Evolutionary conservation across 2,113 vertebrate species (phyloP).

Genomic region (Nothocercus julius): DNA sequence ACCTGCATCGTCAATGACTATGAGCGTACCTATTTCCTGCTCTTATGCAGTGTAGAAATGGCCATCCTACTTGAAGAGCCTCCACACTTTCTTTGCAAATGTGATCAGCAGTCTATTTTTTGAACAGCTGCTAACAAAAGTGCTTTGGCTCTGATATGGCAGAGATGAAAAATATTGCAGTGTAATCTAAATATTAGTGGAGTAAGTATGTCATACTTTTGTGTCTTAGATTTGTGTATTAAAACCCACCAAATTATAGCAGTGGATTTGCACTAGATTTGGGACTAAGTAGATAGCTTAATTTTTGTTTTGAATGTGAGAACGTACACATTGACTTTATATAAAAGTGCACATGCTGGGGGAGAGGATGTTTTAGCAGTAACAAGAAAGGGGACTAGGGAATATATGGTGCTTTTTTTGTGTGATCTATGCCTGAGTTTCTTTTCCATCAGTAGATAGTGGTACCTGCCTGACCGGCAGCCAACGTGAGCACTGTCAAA

Average conservation of each 20-base stretch:
- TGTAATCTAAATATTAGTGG: neutral
- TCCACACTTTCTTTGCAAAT: neutral
- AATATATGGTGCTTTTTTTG: neutral
- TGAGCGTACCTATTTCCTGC: neutral
- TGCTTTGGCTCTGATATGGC: neutral
- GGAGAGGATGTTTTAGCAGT: neutral
- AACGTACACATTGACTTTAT: neutral
- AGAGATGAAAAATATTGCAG: neutral
- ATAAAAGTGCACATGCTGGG: neutral
- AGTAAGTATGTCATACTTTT: neutral
- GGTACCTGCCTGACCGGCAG: neutral
- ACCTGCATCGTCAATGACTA: accelerated
- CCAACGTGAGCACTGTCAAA: neutral
- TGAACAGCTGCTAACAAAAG: neutral
- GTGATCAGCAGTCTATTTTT: neutral
- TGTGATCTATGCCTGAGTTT: neutral
- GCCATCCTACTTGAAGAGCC: neutral
- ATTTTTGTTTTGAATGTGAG: neutral
- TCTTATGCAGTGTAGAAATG: neutral
- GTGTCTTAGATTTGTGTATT: neutral
- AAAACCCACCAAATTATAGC: neutral
- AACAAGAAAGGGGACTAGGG: neutral
- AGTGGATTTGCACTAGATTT: neutral
- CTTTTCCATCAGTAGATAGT: neutral
- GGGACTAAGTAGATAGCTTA: neutral